These are phyloP conservation scores for Betta splendens DNA, from an alignment of 2,797 vertebrate species.

Conservation along the genomic window DNA sequence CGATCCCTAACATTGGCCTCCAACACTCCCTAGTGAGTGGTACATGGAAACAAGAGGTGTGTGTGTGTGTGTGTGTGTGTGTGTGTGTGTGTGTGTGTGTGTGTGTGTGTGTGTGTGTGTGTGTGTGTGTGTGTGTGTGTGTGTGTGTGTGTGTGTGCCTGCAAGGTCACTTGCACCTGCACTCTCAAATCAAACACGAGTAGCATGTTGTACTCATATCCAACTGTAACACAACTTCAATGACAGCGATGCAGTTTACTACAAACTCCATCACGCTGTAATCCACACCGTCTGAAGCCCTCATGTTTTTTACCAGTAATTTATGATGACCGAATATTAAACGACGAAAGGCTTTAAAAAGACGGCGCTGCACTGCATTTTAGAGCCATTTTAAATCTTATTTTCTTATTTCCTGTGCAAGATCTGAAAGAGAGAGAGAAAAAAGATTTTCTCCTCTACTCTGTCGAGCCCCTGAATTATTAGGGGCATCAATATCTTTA, in stretches of 20 bases:
- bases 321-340: slow-evolving; percentile 55
- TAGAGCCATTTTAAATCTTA: slow-evolving; percentile 74
- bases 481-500: slow-evolving; percentile 98
- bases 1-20: slow-evolving; percentile 59
- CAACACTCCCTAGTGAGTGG: slow-evolving; percentile 68
- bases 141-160: slow-evolving; percentile 12
- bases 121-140: slow-evolving; percentile 22
- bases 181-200: slow-evolving; percentile 44
- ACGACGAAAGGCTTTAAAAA: slow-evolving; percentile 57
- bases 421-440: slow-evolving; percentile 57
- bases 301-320: slow-evolving; percentile 52
- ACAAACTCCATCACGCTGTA: slow-evolving; percentile 37
- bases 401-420: slow-evolving; percentile 70
- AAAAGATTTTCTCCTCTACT: slow-evolving; percentile 68
- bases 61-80: slow-evolving; percentile 17
- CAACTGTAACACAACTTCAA: slow-evolving; percentile 36
- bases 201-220: slow-evolving; percentile 31
- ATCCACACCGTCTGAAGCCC: slow-evolving; percentile 43
- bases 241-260: slow-evolving; percentile 38
- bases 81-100: slow-evolving; percentile 21
- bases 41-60: slow-evolving; percentile 60
- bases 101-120: slow-evolving; percentile 24
- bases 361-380: slow-evolving; percentile 64
- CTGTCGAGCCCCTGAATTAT: slow-evolving; percentile 89
- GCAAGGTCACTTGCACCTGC: slow-evolving; percentile 18